Base-by-base conservation (phyloP, 2,113 vertebrate species). In the Apodemus sylvaticus region DNA sequence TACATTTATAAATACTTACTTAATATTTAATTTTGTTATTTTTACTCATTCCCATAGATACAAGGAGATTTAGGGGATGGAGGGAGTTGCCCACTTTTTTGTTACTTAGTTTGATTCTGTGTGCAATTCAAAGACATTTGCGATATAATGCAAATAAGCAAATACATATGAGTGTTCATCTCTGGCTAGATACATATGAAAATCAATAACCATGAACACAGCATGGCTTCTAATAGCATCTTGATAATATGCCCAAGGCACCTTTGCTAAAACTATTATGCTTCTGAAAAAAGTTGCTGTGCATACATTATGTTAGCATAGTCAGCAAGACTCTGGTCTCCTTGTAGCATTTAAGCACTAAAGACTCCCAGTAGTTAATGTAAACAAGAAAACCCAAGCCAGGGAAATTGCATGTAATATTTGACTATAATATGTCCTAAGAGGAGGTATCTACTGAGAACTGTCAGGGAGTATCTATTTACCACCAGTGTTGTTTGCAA, bases 281-380 rank as follows among this genome's bases (percentile, higher is more conserved):
- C 79, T 96, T 97, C 91, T 97, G 97, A n/a, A 90, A 94, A 97
- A 98, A 97, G 85, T 95, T 97, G 96, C 96, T 98, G 91, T 97
- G 93, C 92, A 93, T 96, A 98, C 93, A 78, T 83, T 96, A 3
- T 92, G 94, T 91, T 97, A 93, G 78, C 68, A 91, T 24, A 87
- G 93, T 98, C 98, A 98, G 98, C 97, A 98, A 97, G 97, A 96
- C 86, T 97, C 95, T 95, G 36, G 82, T 97, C 97, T 98, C 96
- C 82, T 95, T 96, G 89, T 51, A 95, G 94, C 55, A 93, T 97
- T 98, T 97, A 98, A 98, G 89, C 91, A 91, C 94, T 96, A 97
- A 98, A 98, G 97, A 98, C 90, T 97, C 98, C 96, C 97, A 36
- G 93, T 88, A 96, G 97, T 94, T 98, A 96, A 95, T 93, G 97